Conservation (phyloP, 2,888 invertebrate species). For the Oligia strigilis region DNA sequence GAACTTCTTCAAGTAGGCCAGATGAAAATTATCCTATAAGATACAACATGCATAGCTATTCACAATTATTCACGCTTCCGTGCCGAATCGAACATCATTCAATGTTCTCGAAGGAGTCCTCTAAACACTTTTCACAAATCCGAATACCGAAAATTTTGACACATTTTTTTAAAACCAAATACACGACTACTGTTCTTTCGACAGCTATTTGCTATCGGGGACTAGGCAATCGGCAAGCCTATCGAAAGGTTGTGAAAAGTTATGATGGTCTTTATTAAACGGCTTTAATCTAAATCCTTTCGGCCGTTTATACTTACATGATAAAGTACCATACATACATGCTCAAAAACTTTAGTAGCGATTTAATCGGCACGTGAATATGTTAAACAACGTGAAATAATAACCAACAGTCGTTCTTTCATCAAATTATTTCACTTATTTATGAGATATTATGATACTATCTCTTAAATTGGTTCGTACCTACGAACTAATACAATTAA, state of each 20-base stretch:
- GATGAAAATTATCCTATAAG: neutral
- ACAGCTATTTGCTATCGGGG: neutral
- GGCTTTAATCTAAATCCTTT: no score
- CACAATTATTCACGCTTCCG: no score
- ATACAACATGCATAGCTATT: no score
- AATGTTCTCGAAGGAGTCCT: neutral
- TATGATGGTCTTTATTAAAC: no score
- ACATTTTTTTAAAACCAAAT: neutral
- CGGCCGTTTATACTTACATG: no score
- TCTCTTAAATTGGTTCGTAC: neutral
- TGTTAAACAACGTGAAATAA: slow-evolving; percentile 8
- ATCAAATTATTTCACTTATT: neutral
- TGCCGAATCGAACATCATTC: neutral
- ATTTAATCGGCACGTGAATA: neutral
- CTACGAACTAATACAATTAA: slow-evolving; percentile 1
- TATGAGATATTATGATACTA: neutral
- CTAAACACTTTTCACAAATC: neutral
- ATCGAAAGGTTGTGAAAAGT: neutral
- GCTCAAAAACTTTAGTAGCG: neutral
- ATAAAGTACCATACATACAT: neutral
- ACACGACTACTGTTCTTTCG: neutral
- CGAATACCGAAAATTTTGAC: neutral
- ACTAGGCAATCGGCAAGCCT: neutral
- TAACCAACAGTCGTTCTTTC: neutral
- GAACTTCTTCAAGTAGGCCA: no score